Evolutionary conservation across 2,888 invertebrate genomes (phyloP).

Genomic region (Napeogenes inachia): DNA sequence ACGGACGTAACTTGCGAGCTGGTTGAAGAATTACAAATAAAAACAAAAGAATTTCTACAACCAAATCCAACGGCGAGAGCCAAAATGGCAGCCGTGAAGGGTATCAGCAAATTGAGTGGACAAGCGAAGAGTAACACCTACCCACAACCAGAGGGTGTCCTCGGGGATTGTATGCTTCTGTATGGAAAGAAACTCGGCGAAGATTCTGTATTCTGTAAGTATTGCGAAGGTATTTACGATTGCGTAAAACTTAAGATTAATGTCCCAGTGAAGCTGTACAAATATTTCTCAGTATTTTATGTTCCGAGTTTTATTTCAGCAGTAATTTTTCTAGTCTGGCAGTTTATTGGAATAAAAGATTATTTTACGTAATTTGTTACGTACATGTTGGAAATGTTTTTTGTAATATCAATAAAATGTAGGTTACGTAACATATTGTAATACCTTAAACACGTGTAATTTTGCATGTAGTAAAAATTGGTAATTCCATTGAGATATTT

Average conservation of each 20-base stretch:
- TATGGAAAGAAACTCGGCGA: conserved; percentile 98
- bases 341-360: too few species aligned
- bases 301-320: too few species aligned
- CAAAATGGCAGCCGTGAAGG: conserved; percentile 96
- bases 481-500: too few species aligned
- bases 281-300: background rate
- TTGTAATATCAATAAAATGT: too few species aligned
- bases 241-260: background rate
- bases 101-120: conserved; percentile 97
- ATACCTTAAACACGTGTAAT: too few species aligned
- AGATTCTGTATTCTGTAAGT: conserved; percentile 92
- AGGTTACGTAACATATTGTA: too few species aligned
- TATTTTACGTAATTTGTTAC: too few species aligned
- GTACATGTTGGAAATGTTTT: too few species aligned
- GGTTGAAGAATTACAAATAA: conserved; percentile 96
- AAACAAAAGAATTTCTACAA: conserved; percentile 99
- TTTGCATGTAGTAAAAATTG: too few species aligned
- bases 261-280: too few species aligned
- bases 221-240: conserved; percentile 7
- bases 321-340: too few species aligned
- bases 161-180: conserved; percentile 97
- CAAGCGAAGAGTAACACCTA: conserved; percentile 98
- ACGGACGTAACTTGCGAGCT: conserved; percentile 98
- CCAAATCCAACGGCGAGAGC: conserved; percentile 98
- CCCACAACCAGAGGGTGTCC: conserved; percentile 98